Percentiles rank a stretch among this genome's conserved stretches.
phyloP scores from a whole-genome alignment of 2,113 vertebrate genomes.

The Mesembrinibis cayennensis region DNA sequence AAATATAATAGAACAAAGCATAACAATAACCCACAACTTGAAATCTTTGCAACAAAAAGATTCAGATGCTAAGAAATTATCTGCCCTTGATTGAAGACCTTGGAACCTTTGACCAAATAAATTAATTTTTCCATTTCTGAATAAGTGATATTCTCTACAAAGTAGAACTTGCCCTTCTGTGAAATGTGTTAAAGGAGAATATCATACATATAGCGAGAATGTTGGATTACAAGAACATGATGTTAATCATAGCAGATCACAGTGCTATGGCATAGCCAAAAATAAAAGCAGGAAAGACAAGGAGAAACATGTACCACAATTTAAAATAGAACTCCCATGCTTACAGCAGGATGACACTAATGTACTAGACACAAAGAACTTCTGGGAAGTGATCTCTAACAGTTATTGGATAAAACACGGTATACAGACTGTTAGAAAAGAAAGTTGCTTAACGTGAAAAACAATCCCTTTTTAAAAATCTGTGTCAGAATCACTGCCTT shows the following conservation, averaged over 20 bases:
- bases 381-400: neutral
- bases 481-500: neutral
- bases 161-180: constrained; percentile 75
- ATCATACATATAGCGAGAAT: constrained; percentile 53
- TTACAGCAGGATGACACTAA: neutral
- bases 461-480: neutral
- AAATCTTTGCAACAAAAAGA: neutral
- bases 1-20: neutral
- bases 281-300: constrained; percentile 27
- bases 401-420: neutral
- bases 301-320: neutral
- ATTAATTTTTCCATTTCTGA: constrained; percentile 76
- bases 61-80: constrained; percentile 22
- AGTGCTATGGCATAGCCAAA: constrained; percentile 21
- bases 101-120: constrained; percentile 65
- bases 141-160: constrained; percentile 73
- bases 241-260: constrained; percentile 69
- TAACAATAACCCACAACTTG: neutral
- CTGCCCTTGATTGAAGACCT: constrained; percentile 44
- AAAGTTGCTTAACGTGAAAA: neutral
- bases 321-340: constrained; percentile 43
- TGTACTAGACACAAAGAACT: constrained; percentile 36
- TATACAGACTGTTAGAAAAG: neutral
- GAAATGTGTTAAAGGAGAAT: constrained; percentile 76
- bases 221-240: constrained; percentile 65